Evolutionary conservation across 1,140 invertebrate species (phyloP).

Genomic region (Leguminivora glycinivorella): DNA sequence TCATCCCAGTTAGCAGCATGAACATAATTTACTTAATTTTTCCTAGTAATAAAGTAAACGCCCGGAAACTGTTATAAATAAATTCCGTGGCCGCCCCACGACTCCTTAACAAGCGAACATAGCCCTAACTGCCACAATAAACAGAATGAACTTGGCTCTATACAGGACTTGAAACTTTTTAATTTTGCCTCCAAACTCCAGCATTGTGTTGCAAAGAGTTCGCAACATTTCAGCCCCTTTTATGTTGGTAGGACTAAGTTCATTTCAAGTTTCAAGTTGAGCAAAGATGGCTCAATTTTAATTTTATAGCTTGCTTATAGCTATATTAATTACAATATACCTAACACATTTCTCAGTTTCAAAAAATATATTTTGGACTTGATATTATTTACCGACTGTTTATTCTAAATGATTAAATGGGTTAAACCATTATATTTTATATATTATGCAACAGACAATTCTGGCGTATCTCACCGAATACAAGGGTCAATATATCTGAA

Average conservation of each 20-base stretch:
- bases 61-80: neutral
- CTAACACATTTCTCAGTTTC: no score
- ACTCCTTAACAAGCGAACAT: slow-evolving; percentile 12
- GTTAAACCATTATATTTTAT: no score
- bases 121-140: slow-evolving; percentile 26
- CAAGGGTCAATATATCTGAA: no score
- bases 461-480: no score
- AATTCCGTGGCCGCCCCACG: neutral
- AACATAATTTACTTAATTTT: neutral
- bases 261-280: slow-evolving; percentile 18
- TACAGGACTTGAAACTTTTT: slow-evolving; percentile 28
- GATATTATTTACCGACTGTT: no score
- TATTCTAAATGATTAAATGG: no score
- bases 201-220: slow-evolving; percentile 16
- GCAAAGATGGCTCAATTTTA: neutral
- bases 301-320: neutral
- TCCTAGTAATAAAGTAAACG: neutral
- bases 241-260: slow-evolving; percentile 24
- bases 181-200: slow-evolving; percentile 23
- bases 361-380: no score
- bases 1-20: neutral
- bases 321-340: neutral
- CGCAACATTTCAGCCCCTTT: slow-evolving; percentile 19
- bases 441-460: no score
- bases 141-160: slow-evolving; percentile 22